phyloP scores from a whole-genome alignment of 2,797 vertebrate genomes.

The Microcaecilia unicolor region DNA sequence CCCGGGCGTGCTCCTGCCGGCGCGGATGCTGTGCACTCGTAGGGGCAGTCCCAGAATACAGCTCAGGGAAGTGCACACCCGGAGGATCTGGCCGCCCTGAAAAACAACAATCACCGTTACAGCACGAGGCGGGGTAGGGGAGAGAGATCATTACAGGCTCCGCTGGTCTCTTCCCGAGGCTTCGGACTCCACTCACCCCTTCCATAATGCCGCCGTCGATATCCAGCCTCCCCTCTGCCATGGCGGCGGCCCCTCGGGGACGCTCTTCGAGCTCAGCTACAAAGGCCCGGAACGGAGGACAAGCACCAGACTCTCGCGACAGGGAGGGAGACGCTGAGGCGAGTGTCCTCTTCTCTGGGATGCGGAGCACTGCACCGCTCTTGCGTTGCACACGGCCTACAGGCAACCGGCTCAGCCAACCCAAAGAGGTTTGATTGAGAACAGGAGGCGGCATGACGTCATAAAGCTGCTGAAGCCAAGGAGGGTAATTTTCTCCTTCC shows the following conservation, averaged over 20 bases:
- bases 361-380: too few relatives aligned
- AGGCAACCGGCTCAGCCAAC: too few relatives aligned
- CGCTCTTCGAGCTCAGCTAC: background rate
- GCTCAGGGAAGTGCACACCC: conserved; percentile 78
- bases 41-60: conserved; percentile 73
- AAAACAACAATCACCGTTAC: background rate
- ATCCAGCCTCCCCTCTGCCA: conserved; percentile 55
- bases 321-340: conserved; percentile 15
- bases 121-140: background rate
- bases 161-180: background rate
- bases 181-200: conserved; percentile 66
- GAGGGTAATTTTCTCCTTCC: too few relatives aligned
- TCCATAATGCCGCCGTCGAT: conserved; percentile 91
- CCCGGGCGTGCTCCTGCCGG: conserved; percentile 86
- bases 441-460: too few relatives aligned
- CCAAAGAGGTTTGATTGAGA: too few relatives aligned
- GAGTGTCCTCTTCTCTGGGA: accelerated
- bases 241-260: conserved; percentile 7
- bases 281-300: background rate
- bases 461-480: too few relatives aligned
- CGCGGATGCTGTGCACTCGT: conserved; percentile 78
- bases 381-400: too few relatives aligned
- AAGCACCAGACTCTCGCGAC: accelerated
- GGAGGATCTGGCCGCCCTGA: conserved; percentile 89
- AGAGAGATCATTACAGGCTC: background rate